A percentile compares a stretch with the other conserved stretches of the same genome.
Conservation (phyloP, 2,797 vertebrate species). For the Serranus cabrilla region DNA sequence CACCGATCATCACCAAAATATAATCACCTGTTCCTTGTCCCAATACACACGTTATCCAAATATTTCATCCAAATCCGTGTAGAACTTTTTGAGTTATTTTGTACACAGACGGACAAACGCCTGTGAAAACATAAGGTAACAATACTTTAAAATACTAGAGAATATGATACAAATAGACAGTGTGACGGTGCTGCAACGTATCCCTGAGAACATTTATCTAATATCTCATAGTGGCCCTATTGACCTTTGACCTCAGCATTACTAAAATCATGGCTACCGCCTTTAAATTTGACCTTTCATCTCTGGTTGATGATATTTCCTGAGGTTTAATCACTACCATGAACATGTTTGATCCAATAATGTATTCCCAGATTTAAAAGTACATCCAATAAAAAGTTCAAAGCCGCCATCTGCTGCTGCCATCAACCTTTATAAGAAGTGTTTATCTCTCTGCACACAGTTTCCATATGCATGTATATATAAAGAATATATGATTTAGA, state of each 20-base stretch:
- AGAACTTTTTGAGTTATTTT: too few species aligned
- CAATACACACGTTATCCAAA: too few species aligned
- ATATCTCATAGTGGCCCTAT: neutral
- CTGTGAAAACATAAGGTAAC: too few species aligned
- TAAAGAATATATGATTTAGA: neutral
- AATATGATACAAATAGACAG: too few species aligned
- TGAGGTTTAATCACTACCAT: neutral
- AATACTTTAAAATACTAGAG: too few species aligned
- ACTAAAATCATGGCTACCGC: neutral
- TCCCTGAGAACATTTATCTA: neutral
- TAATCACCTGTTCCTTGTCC: too few species aligned
- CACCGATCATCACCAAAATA: too few species aligned
- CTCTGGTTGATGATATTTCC: neutral
- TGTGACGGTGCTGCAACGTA: too few species aligned
- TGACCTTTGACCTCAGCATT: slow-evolving; percentile 3
- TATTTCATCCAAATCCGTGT: too few species aligned
- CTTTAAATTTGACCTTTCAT: neutral
- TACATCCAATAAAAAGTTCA: neutral
- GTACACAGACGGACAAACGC: too few species aligned
- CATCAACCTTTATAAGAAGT: neutral
- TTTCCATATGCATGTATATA: neutral
- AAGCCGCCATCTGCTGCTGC: neutral
- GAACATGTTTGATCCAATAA: neutral
- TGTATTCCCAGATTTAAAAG: neutral
- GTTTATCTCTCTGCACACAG: neutral